phyloP scores from a whole-genome alignment of 2,113 vertebrate genomes.

The Natator depressus region DNA sequence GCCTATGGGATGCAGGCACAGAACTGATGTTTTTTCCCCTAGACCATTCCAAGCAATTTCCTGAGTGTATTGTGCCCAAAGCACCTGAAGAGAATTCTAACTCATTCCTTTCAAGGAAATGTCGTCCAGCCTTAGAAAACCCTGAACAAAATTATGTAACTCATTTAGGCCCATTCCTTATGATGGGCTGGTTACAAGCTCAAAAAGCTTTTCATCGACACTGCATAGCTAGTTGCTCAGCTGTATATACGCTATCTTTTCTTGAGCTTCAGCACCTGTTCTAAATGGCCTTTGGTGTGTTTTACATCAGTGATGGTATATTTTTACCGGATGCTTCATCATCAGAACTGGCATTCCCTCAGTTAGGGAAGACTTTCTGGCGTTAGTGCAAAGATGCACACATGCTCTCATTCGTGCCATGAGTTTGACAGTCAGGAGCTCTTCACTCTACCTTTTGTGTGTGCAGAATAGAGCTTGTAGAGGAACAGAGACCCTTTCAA shows the following conservation, averaged over 20 bases:
- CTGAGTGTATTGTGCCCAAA: not conserved
- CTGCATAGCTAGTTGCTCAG: not conserved
- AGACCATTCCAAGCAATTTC: not conserved
- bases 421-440: not conserved
- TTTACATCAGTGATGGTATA: not conserved
- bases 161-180: not conserved
- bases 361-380: not conserved
- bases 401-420: not conserved
- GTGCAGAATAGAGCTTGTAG: not conserved
- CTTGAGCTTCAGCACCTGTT: not conserved
- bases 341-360: not conserved
- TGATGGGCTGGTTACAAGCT: not conserved
- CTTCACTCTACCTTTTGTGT: not conserved
- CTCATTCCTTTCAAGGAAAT: not conserved
- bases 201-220: not conserved
- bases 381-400: not conserved
- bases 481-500: slow-evolving; percentile 39
- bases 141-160: not conserved
- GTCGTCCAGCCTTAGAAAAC: not conserved
- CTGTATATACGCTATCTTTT: not conserved
- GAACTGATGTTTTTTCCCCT: not conserved
- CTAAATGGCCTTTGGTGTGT: not conserved
- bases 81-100: not conserved
- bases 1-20: not conserved
- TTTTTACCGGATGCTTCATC: not conserved